Evolutionary conservation across 2,888 invertebrate species (phyloP), one percentile per base, ranked within the genome.

Genomic region (Ernsta delagoae): DNA sequence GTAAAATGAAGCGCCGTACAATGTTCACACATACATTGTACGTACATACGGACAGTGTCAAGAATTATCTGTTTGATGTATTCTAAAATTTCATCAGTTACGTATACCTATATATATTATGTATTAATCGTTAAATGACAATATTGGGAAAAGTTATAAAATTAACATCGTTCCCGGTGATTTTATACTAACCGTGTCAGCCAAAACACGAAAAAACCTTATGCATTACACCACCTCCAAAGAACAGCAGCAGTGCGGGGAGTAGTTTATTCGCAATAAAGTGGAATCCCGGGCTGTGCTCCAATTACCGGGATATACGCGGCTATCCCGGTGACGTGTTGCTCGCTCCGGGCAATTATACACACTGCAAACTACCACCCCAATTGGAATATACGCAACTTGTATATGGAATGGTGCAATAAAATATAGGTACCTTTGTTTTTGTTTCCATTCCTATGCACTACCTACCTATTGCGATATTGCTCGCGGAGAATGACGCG

Each of bases 301-400:
- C 90, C 93, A 93, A 93, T 93, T 94, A 94, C 92, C 84, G 82
- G 90, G 92, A 93, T 91, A 88, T 93, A 93, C 88, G 88, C 83
- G 87, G 90, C 90, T 79, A 89, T 94, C 88, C 85, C 87, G 85
- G 86, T 92, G 92, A 93, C 92, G 89, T 87, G 92, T 82, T 80
- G 84, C 87, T 85, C 77, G 82, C 85, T 81, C 84, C 86, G 83
- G 83, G 83, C 88, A 90, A 92, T 90, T 92, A 92, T 90, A 91
- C 90, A 88, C 87, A 88, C 86, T 85, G 85, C 86, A 80, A 81
- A 83, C 78, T 79, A 82, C 83, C 82, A 78, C 79, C 79, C 80
- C 81, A 75, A 83, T 87, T 84, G 79, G 67, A 71, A 73, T 70
- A 73, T 70, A 69, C 61, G 45, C 54, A 50, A 64, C 66, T 53